Evolutionary conservation across 2,113 vertebrate genomes (phyloP), one percentile per base, ranked within the genome.

Genomic region (Callopanchax toddi): DNA sequence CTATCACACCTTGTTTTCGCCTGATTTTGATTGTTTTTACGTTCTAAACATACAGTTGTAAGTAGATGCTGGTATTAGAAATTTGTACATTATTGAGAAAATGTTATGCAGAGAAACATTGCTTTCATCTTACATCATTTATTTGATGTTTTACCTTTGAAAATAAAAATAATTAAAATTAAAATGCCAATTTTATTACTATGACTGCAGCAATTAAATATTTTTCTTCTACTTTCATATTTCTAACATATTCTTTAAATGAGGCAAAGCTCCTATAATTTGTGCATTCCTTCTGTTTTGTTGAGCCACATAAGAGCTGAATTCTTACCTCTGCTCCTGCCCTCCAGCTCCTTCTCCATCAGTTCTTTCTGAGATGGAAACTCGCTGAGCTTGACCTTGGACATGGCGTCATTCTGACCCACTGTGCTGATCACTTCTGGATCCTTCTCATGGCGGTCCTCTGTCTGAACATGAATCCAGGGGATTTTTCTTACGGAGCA

Each of bases 391-490:
- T 94, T 94, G 74, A 95, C 94, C 89, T 96, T 97, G 71, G 95
- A 93, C 67, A 94, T 92, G 40, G 89, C 94, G 89, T 97, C 94
- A 60, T 92, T 96, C 91, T 95, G 95, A 80, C 94, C 94, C 18
- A 97, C 96, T 21, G 95, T 93, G 60, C 94, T 96, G 73, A 99
- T 98, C 94, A 96, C 95, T 78, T 99, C 96, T 6, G 96, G 94
- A 22, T 96, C 95, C 78, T 99, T 99, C 81, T 98, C 96, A 1
- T 96, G 95, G 63, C 94, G 96, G 67, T 98, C 96, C 81, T 98
- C 96, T 10, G 97, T 94, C 89, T 98, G 94, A 60, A 97, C 93
- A 39, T 98, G 96, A 84, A 99, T 95, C 96, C 97, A 97, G 6
- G 97, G 97, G 63, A 99, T 97, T 95, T 97, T 98, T 92, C 97